Evolutionary conservation across 2,888 invertebrate species (phyloP).

Genomic region (Cheilosia urbana): DNA sequence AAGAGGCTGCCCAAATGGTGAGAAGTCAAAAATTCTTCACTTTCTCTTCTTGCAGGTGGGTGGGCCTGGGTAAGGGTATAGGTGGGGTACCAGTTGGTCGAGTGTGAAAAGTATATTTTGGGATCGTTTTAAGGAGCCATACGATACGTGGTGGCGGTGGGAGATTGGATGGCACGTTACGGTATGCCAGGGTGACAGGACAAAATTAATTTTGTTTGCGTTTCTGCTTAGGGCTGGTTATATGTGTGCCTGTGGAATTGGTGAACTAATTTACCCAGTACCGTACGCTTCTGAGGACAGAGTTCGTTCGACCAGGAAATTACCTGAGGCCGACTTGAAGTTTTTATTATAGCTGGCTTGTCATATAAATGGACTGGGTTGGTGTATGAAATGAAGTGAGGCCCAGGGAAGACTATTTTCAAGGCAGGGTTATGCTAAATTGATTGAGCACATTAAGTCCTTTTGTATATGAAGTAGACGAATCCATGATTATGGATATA

Average conservation of each 20-base stretch:
- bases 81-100: slow-evolving; percentile 43
- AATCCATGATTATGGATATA: too few relatives aligned
- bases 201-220: slow-evolving; percentile 71
- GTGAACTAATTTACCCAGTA: slow-evolving; percentile 62
- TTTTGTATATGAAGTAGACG: too few relatives aligned
- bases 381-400: too few relatives aligned
- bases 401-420: too few relatives aligned
- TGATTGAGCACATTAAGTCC: too few relatives aligned
- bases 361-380: background rate
- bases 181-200: slow-evolving; percentile 59
- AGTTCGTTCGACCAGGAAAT: slow-evolving; percentile 59
- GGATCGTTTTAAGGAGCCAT: slow-evolving; percentile 36
- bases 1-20: slow-evolving; percentile 47
- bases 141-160: background rate
- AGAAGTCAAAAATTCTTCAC: slow-evolving; percentile 62
- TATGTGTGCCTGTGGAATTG: slow-evolving; percentile 39
- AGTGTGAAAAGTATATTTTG: slow-evolving; percentile 65
- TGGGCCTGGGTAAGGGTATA: background rate
- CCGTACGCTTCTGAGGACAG: slow-evolving; percentile 32
- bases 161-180: slow-evolving; percentile 25
- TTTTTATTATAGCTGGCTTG: slow-evolving; percentile 3
- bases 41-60: slow-evolving; percentile 22
- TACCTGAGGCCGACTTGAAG: slow-evolving; percentile 47
- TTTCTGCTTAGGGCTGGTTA: slow-evolving; percentile 31
- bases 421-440: too few relatives aligned